Evolutionary conservation across 2,888 invertebrate genomes (phyloP), one percentile per base, ranked within the genome.

Genomic region (Colletes collaris): DNA sequence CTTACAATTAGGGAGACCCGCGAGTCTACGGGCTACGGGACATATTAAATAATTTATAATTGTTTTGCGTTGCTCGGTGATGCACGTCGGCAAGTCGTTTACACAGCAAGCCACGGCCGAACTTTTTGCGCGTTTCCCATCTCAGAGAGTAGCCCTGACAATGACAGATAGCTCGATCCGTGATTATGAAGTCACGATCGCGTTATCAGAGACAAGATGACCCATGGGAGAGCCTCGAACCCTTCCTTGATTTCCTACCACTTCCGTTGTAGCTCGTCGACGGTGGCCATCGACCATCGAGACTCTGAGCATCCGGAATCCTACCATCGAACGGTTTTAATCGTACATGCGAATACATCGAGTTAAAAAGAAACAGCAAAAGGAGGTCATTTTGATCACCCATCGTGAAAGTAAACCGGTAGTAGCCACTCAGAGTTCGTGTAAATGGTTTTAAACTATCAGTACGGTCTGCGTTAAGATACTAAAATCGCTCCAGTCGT

Each of bases 1-100:
- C 79, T 88, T 86, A 88, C 88, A 88, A 88, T 88, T 88, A 88
- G 84, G 80, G 77, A 79, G 76, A 74, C 69, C 77, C 85, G 65
- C 79, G 85, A 78, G 66, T 68, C 73, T 62, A 56, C 81, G 64
- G 81, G 81, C 73, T 62, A 56, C 81, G 69, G 81, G 83, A 86
- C 81, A 86, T 87, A 88, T 88, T 88, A 85, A 88, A 88, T 88
- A 88, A 89, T 89, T 89, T 89, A 89, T 89, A 89, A 89, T 89
- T 89, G 89, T 89, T 89, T 89, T 87, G 87, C 83, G 79, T 77
- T 52, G 70, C 59, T 77, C 80, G 76, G 76, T 79, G 86, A 85
- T 87, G 85, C 86, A 81, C 79, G 82, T 78, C 83, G 82, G 73
- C 81, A 64, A 79, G 80, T 87, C 84, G 87, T 86, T 89, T 89